A percentile compares a stretch with the other conserved stretches of the same genome.
phyloP scores from a whole-genome alignment of 2,888 invertebrate species.

The Nematopogon swammerdamellus region DNA sequence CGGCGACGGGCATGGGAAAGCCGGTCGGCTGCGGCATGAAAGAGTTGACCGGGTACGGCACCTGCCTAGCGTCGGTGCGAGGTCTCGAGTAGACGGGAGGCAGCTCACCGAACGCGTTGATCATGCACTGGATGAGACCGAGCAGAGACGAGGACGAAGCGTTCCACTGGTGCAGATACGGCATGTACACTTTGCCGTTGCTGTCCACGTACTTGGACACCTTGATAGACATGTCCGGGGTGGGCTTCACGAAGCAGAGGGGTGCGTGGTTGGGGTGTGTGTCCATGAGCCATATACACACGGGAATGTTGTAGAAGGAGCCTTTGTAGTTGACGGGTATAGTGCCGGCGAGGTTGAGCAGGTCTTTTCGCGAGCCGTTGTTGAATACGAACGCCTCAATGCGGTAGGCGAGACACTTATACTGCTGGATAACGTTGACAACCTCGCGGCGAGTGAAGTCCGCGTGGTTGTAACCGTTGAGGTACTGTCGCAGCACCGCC shows the following conservation, averaged over 20 bases:
- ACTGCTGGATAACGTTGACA: conserved; percentile 38
- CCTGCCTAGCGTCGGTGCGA: conserved; percentile 55
- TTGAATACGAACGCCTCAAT: conserved; percentile 71
- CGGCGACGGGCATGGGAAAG: conserved; percentile 27
- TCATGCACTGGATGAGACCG: conserved; percentile 88
- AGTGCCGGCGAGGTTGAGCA: conserved; percentile 85
- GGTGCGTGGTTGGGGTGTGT: conserved; percentile 97
- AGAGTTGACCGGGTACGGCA: conserved; percentile 53
- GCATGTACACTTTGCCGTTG: conserved; percentile 93
- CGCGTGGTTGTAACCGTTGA: conserved; percentile 43
- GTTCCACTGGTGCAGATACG: conserved; percentile 95
- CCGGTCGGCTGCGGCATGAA: conserved; percentile 44
- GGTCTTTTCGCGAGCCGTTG: conserved; percentile 77
- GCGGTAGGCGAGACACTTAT: conserved; percentile 42
- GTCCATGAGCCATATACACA: conserved; percentile 95
- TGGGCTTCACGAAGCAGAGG: conserved; percentile 92
- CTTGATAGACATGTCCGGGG: conserved; percentile 92
- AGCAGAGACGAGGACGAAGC: conserved; percentile 78
- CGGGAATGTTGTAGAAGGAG: conserved; percentile 90
- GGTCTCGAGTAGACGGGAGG: conserved; percentile 89
- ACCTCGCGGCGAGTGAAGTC: conserved; percentile 45
- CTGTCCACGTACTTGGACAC: conserved; percentile 92
- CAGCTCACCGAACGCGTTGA: conserved; percentile 88
- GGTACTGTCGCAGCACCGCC: conserved; percentile 32
- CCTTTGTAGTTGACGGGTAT: conserved; percentile 92